phyloP scores from a whole-genome alignment of 2,888 invertebrate genomes.

The Temnothorax rugatulus region DNA sequence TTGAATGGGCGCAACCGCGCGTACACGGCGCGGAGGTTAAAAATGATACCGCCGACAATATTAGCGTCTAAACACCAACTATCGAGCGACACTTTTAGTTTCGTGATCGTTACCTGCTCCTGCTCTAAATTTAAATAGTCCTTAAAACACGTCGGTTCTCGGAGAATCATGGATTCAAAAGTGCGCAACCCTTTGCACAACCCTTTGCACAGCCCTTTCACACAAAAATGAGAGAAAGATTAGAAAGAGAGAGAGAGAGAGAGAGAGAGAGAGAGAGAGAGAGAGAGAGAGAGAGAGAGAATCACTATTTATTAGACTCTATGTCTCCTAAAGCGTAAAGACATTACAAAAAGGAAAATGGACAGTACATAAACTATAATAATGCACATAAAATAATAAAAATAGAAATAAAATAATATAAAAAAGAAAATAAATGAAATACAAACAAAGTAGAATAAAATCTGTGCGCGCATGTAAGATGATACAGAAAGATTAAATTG shows the following conservation, averaged over 20 bases:
- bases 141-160: background rate
- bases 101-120: constrained; percentile 8
- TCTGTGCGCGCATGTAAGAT: too few relatives aligned
- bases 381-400: too few relatives aligned
- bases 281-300: background rate
- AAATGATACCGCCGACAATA: constrained; percentile 23
- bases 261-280: background rate
- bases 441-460: too few relatives aligned
- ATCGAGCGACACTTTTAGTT: constrained; percentile 40
- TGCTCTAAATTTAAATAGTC: constrained; percentile 34
- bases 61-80: constrained; percentile 29
- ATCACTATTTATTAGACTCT: too few relatives aligned
- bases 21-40: background rate
- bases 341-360: too few relatives aligned
- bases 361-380: too few relatives aligned
- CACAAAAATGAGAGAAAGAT: background rate
- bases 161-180: background rate
- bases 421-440: too few relatives aligned
- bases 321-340: too few relatives aligned
- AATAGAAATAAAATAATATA: too few relatives aligned
- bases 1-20: constrained; percentile 4
- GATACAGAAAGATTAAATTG: too few relatives aligned
- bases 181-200: too few relatives aligned
- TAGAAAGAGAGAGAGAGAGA: background rate
- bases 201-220: background rate